Evolutionary conservation across 2,113 vertebrate genomes (phyloP).

Genomic region (Calypte anna): DNA sequence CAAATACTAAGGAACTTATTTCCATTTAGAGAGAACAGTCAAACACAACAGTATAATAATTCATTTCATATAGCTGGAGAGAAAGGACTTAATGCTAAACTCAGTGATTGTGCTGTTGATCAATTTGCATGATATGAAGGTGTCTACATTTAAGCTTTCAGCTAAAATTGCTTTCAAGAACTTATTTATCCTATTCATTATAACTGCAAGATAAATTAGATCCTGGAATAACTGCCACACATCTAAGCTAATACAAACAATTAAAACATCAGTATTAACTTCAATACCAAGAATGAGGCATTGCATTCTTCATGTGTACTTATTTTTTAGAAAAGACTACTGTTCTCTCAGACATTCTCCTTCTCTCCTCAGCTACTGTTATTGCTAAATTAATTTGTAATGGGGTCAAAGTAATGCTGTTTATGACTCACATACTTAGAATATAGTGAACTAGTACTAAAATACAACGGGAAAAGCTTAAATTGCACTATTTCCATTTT

Average conservation of each 20-base stretch:
- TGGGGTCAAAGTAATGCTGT: neutral
- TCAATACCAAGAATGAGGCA: neutral
- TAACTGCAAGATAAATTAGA: neutral
- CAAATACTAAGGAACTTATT: neutral
- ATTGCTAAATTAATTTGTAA: neutral
- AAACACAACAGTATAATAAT: neutral
- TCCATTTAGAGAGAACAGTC: neutral
- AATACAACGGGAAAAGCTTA: neutral
- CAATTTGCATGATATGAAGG: neutral
- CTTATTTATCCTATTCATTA: neutral
- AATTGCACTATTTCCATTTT: neutral
- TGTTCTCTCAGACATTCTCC: neutral
- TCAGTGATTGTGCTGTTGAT: neutral
- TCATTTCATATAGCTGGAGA: neutral
- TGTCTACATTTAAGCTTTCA: neutral
- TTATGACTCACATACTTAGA: neutral
- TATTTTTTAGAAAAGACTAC: neutral
- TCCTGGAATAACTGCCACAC: neutral
- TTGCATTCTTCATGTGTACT: neutral
- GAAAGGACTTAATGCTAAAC: neutral
- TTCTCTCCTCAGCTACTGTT: neutral
- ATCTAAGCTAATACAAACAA: neutral
- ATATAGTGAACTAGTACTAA: neutral
- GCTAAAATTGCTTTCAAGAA: neutral
- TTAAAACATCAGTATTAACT: conserved; percentile 1